These are phyloP conservation scores for Gallinago media DNA, from an alignment of 2,113 vertebrate species.

Conservation along the genomic window DNA sequence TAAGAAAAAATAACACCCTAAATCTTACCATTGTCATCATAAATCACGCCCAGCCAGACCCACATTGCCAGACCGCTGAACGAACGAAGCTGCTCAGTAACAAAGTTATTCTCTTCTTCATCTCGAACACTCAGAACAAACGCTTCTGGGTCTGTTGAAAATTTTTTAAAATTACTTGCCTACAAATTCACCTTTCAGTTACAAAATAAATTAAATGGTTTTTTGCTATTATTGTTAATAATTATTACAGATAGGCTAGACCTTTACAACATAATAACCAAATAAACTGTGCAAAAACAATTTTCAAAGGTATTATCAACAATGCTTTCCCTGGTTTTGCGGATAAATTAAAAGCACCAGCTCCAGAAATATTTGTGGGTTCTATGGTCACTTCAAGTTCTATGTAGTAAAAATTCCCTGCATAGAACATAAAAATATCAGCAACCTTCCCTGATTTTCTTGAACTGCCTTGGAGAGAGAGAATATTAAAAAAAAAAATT, in stretches of 20 bases:
- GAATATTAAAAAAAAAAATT: not conserved
- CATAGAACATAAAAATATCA: not conserved
- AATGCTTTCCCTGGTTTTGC: not conserved
- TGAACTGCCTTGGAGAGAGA: not conserved
- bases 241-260: not conserved
- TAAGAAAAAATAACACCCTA: not conserved
- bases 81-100: slow-evolving; percentile 82
- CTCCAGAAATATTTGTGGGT: not conserved
- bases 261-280: not conserved
- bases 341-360: not conserved
- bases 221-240: not conserved
- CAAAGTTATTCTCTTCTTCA: slow-evolving; percentile 88
- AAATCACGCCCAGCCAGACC: slow-evolving; percentile 87
- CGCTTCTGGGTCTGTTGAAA: slow-evolving; percentile 78
- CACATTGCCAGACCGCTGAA: slow-evolving; percentile 84
- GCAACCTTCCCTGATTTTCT: not conserved
- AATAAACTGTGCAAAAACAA: not conserved
- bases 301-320: not conserved
- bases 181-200: not conserved
- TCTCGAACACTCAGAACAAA: slow-evolving; percentile 87
- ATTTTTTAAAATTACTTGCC: not conserved
- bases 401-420: not conserved
- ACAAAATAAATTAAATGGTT: not conserved
- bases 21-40: slow-evolving; percentile 81
- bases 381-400: not conserved